Evolutionary conservation across 1,140 invertebrate species (phyloP), one percentile per base, ranked within the genome.

Genomic region (Drosophila yakuba): DNA sequence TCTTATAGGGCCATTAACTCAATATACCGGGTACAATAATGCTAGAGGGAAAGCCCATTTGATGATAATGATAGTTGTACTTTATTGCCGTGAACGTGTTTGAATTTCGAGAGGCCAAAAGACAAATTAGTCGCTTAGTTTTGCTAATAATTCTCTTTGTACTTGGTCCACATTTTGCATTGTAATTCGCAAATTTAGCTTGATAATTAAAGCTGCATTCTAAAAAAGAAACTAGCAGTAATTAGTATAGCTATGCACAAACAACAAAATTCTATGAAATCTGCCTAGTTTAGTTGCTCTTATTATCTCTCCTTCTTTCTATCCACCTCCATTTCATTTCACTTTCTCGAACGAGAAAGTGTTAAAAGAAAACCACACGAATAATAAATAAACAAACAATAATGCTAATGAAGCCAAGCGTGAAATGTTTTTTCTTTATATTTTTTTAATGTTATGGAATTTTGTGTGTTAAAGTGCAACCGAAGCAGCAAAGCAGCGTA

Each of bases 341-440:
- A 15, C 48, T 51, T 51, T 51, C 48, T n/a, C 48, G 25, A 41
- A 11, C 59, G 32, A 58, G 66, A 72, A 72, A 72, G 68, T 71
- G 66, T 58, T 41, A 66, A 35, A 44, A 41, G 35, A 50, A 50
- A 72, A 71, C 66, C 41, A 69, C 38, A 71, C 32, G 32, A 39
- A 39, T 39, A 39, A 45, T 10, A 45, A 45, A 23, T 17, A 4
- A 45, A 35, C 25, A 38, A 69, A 38, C 32, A 44, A 55, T 17
- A 44, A 58, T 71, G 64, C 64, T 72, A 71, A 58, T 71, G 68
- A 71, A 72, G 44, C 64, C 68, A 72, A 71, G 44, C 68, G 66
- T 72, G 66, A 71, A 71, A 50, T 28, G 47, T 55, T 58, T 57
- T 71, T 69, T 45, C 32, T 35, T 14, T n/a, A 10, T 14, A 25